Evolutionary conservation across 1,140 invertebrate genomes (phyloP), one percentile per base, ranked within the genome.

Genomic region (Ceratosolen fusciceps): DNA sequence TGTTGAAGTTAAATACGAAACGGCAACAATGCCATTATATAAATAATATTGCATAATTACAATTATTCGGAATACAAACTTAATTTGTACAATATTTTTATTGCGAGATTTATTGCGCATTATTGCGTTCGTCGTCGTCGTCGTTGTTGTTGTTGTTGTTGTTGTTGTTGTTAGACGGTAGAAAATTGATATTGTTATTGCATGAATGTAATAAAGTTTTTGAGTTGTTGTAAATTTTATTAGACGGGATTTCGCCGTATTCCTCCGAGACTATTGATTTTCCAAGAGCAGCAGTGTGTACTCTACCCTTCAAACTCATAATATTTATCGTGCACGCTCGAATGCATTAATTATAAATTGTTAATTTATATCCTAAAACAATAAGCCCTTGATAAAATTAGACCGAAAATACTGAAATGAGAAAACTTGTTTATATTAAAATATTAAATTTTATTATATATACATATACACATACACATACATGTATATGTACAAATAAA

Each of bases 221-320:
- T 8, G 21, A 70, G 37, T 70, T 52, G n/a, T 16, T 49, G 31
- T 29, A 24, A 70, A 43, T 70, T 39, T 24, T 26, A 29, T 24
- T 29, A 14, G 43, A 52, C n/a, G 39, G 49, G 37, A 70, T 70
- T 49, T 49, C 43, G 24, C 26, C 24, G 43, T 70, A 70, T 49
- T 70, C 37, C 43, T 70, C 24, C n/a, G 67, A 29, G 39, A 31
- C 39, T 70, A 70, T 70, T 49, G 67, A 70, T 70, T 70, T 70
- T 70, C 24, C 43, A n/a, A n/a, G 43, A 60, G 5, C 21, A 5
- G 12, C 9, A 0, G 43, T 19, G 5, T 16, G 12, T 21, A 7
- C 5, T 29, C 34, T 19, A 70, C 39, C 43, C 67, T 52, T 49
- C 65, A 67, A 67, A 12, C 65, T 67, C 65, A 16, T 43, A 67